These are phyloP conservation scores for Monoplex corrugatus DNA, from an alignment of 2,888 invertebrate genomes.

Conservation along the genomic window DNA sequence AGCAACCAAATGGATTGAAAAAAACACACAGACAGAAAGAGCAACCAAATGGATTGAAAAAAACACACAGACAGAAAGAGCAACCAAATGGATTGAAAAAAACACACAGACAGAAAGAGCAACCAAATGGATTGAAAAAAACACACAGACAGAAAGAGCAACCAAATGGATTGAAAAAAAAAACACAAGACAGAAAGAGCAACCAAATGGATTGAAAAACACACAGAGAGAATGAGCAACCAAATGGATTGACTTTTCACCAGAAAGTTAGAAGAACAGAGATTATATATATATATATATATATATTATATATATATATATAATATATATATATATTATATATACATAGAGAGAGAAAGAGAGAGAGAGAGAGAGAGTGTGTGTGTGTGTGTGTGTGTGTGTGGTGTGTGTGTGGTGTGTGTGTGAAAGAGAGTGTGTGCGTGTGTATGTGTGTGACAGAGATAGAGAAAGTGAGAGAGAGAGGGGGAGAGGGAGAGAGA, in stretches of 20 bases:
- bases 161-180: not conserved
- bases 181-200: not conserved
- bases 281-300: not conserved
- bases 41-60: not conserved
- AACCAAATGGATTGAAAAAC: not conserved
- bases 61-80: not conserved
- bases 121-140: not conserved
- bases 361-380: too few species aligned
- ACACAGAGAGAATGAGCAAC: too few species aligned
- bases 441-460: not conserved
- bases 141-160: not conserved
- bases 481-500: too few species aligned
- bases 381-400: constrained; percentile 1
- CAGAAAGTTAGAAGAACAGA: too few species aligned
- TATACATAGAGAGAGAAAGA: not conserved
- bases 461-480: not conserved
- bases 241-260: too few species aligned
- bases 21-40: not conserved
- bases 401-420: constrained; percentile 13
- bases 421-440: not conserved
- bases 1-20: not conserved
- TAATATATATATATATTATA: not conserved
- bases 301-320: not conserved
- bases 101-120: not conserved
- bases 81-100: too few species aligned